A percentile compares a stretch with the other conserved stretches of the same genome.
Conservation (phyloP, 23 tunicate species). For the Corella eumyota region DNA sequence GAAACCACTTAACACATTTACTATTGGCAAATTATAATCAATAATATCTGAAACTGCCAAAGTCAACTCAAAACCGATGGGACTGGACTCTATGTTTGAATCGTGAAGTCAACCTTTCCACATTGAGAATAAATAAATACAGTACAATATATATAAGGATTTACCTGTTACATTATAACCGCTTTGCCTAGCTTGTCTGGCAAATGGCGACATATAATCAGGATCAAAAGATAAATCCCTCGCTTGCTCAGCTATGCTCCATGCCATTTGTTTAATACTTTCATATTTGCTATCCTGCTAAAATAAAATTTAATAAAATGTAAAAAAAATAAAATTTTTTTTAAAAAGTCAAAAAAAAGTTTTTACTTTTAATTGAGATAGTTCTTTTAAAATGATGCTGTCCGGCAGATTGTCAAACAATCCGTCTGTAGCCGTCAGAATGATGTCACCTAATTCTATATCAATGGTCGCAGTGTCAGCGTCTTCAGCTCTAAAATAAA, state of each 20-base stretch:
- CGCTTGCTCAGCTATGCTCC: conserved; percentile 81
- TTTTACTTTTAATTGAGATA: conserved; percentile 53
- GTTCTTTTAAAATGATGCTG: conserved; percentile 55
- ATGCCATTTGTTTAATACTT: conserved; percentile 59
- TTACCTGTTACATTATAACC: conserved; percentile 75
- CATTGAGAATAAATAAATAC: too few relatives aligned
- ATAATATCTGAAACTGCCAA: too few relatives aligned
- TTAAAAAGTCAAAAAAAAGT: not conserved
- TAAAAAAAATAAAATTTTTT: not conserved
- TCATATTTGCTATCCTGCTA: conserved; percentile 74
- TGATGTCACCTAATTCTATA: conserved; percentile 83
- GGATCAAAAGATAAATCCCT: conserved; percentile 64
- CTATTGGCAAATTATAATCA: too few relatives aligned
- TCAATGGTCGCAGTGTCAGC: conserved; percentile 56
- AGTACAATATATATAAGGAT: too few relatives aligned
- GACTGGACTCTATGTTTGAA: too few relatives aligned
- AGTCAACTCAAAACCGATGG: too few relatives aligned
- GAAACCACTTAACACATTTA: too few relatives aligned
- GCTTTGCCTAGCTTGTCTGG: conserved; percentile 69
- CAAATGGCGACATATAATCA: conserved; percentile 88
- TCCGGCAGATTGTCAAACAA: conserved; percentile 96
- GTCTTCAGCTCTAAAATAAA: conserved; percentile 59
- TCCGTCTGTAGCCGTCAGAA: conserved; percentile 98
- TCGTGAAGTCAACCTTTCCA: too few relatives aligned
- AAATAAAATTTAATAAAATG: not conserved